Conservation (phyloP, 1,140 invertebrate genomes). For the Drosophila malerkotliana region DNA sequence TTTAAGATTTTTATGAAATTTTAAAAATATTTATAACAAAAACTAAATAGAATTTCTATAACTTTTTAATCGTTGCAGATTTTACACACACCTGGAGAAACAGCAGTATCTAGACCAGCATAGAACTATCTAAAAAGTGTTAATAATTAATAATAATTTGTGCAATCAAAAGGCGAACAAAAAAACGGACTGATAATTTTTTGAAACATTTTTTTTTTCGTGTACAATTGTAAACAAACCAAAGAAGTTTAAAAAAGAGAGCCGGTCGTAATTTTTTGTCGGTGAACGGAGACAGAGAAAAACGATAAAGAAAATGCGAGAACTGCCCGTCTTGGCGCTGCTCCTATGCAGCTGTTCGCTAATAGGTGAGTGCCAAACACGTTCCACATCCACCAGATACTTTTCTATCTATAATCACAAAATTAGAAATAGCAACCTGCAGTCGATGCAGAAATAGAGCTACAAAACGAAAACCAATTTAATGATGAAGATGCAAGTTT, state of each 20-base stretch:
- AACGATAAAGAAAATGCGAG: slow-evolving; percentile 60
- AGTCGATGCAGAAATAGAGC: slow-evolving; percentile 3
- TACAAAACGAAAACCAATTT: slow-evolving; percentile 3
- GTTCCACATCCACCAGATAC: slow-evolving; percentile 13
- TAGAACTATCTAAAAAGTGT: slow-evolving; percentile 6
- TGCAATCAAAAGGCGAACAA: slow-evolving; percentile 8
- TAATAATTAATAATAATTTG: neutral
- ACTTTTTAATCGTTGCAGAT: slow-evolving; percentile 5
- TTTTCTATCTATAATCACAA: slow-evolving; percentile 62
- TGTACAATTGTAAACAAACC: slow-evolving; percentile 44
- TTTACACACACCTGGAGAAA: neutral
- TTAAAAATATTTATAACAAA: neutral
- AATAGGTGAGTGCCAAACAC: slow-evolving; percentile 62
- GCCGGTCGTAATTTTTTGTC: slow-evolving; percentile 1
- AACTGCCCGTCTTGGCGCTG: slow-evolving; percentile 51
- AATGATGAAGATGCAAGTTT: neutral
- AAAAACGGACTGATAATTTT: slow-evolving; percentile 28
- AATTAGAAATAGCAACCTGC: slow-evolving; percentile 17
- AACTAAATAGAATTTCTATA: slow-evolving; percentile 2
- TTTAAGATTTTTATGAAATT: too few species aligned
- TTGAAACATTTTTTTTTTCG: slow-evolving; percentile 48
- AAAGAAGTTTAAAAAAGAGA: slow-evolving; percentile 26
- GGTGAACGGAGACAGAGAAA: slow-evolving; percentile 16
- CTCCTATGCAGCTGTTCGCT: slow-evolving; percentile 68
- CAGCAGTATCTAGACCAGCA: neutral